Evolutionary conservation across 2,113 vertebrate species (phyloP).

Genomic region (Ptilonorhynchus violaceus): DNA sequence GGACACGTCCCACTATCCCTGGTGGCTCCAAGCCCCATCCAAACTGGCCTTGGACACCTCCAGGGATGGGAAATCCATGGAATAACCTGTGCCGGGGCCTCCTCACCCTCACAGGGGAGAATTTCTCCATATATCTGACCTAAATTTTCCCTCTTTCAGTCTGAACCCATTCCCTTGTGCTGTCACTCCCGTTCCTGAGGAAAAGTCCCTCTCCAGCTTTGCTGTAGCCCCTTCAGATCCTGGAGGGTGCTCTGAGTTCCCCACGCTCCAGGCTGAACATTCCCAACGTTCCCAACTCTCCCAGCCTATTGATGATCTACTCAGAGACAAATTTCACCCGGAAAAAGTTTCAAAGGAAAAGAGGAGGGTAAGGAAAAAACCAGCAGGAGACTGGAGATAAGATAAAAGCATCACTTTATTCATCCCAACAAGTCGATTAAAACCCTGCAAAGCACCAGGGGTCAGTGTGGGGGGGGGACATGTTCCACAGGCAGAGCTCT

Average conservation of each 20-base stretch:
- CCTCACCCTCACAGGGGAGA: neutral
- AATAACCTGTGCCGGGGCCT: neutral
- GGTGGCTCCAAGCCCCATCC: too few species aligned
- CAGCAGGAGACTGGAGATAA: neutral
- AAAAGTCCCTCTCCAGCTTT: neutral
- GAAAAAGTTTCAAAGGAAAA: neutral
- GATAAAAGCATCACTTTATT: slow-evolving; percentile 9
- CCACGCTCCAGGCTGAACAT: neutral
- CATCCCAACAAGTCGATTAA: neutral
- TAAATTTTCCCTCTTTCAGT: neutral
- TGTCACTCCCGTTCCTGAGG: neutral
- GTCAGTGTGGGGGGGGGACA: neutral
- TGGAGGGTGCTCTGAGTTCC: neutral
- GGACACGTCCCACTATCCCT: too few species aligned
- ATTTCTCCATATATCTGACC: neutral
- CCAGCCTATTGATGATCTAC: neutral
- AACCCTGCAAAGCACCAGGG: neutral
- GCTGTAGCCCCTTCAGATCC: neutral
- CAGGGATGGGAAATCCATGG: too few species aligned
- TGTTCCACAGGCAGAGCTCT: neutral
- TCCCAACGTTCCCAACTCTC: neutral
- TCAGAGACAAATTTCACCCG: neutral
- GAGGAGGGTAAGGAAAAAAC: neutral
- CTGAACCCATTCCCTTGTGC: neutral
- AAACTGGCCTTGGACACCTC: too few species aligned